Evolutionary conservation across 2,888 invertebrate genomes (phyloP).

Genomic region (Neria commutata): DNA sequence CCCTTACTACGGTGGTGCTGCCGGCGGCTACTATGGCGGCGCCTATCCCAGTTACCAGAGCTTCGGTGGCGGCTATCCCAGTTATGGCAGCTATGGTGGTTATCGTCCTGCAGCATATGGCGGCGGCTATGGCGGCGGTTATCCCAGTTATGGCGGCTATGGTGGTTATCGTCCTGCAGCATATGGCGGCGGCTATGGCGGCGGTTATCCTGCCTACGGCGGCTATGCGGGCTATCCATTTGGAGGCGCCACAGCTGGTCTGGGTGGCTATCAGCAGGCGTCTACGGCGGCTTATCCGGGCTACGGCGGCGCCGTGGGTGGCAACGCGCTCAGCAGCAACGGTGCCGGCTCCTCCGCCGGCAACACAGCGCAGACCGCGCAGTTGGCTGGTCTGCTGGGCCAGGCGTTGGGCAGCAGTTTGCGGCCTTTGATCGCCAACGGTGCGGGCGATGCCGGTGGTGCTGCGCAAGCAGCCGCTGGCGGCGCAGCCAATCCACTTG

Average conservation of each 20-base stretch:
- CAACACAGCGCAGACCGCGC: conserved; percentile 41
- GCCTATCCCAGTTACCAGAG: too few species aligned
- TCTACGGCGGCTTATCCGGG: not conserved
- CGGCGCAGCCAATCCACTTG: not conserved
- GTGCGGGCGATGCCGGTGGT: not conserved
- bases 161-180: conserved; percentile 22
- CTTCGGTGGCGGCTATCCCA: conserved; percentile 4
- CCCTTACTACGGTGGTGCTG: conserved; percentile 3
- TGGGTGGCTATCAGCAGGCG: not conserved
- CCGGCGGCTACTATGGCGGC: not conserved
- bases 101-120: conserved; percentile 21
- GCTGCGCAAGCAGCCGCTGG: not conserved
- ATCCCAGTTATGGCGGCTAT: conserved; percentile 3
- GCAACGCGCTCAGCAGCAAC: too few species aligned
- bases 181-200: conserved; percentile 2
- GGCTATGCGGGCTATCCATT: conserved; percentile 23
- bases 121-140: conserved; percentile 25
- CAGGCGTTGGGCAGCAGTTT: conserved; percentile 46
- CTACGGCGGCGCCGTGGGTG: not conserved
- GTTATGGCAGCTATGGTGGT: conserved; percentile 3
- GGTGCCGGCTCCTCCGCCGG: not conserved
- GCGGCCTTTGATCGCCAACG: not conserved
- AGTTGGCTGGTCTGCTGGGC: conserved; percentile 47
- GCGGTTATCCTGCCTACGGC: conserved; percentile 17
- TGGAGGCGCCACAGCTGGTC: not conserved